These are phyloP conservation scores for Porites lobata DNA, from an alignment of 92 coral and sea anemone genomes.

Conservation along the genomic window DNA sequence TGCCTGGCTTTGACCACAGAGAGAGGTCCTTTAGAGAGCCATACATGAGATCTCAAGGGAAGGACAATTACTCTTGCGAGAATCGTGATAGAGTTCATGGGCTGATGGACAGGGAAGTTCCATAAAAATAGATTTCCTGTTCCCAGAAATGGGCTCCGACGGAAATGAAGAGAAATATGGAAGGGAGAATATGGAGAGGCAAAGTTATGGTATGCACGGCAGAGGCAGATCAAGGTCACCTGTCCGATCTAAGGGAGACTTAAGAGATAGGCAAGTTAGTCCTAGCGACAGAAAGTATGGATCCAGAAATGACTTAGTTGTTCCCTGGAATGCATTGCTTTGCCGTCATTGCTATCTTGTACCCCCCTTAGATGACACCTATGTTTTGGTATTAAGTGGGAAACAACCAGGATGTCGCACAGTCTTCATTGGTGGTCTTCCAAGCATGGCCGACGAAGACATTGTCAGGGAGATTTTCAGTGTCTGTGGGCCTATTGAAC, in stretches of 20 bases:
- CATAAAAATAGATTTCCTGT: background rate
- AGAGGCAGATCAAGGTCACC: slow-evolving; percentile 7
- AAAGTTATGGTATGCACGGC: slow-evolving; percentile 1
- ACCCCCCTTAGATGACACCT: slow-evolving; percentile 69
- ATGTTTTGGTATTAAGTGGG: slow-evolving; percentile 59
- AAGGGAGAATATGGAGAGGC: slow-evolving; percentile 9
- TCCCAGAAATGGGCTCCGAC: slow-evolving; percentile 14
- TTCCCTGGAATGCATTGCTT: slow-evolving; percentile 50
- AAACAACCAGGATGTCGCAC: slow-evolving; percentile 81
- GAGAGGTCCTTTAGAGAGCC: slow-evolving; percentile 10
- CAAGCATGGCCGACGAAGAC: slow-evolving; percentile 68
- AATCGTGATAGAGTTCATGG: background rate
- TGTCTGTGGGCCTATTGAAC: slow-evolving; percentile 77
- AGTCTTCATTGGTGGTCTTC: slow-evolving; percentile 76
- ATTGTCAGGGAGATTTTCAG: slow-evolving; percentile 75
- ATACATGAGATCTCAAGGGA: background rate
- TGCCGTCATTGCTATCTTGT: slow-evolving; percentile 73
- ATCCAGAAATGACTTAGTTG: slow-evolving; percentile 13
- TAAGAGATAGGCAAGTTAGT: background rate
- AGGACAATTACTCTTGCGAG: background rate
- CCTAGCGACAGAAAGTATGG: slow-evolving; percentile 29
- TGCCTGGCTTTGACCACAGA: background rate
- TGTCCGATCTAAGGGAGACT: background rate
- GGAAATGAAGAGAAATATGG: slow-evolving; percentile 1
- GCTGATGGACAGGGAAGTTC: slow-evolving; percentile 17